Base-by-base conservation (phyloP, 2,888 invertebrate genomes). In the Drepana falcataria region DNA sequence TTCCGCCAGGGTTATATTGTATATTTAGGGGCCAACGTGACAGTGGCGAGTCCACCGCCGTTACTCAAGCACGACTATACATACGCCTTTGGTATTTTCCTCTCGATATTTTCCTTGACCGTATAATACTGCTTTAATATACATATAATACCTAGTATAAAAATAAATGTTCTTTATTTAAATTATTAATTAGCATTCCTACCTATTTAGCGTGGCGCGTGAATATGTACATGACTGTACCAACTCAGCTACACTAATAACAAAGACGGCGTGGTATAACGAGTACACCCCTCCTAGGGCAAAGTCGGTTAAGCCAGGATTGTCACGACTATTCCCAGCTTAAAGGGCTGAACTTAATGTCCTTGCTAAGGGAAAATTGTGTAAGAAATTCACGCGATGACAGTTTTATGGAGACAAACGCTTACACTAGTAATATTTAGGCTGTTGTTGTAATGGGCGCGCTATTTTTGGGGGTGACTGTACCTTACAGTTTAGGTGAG, bases 361-460 rank as follows among this genome's bases (percentile, higher is more conserved):
- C 48, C 33, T 52, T 53, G 47, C 48, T 41, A 9, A 59, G 47
- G 52, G 61, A 59, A 61, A 58, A 59, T 56, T 61, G 58, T 59
- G 58, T 59, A 51, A 59, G 53, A 59, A 61, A 60, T 61, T 60
- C 52, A 52, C 52, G 48, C 52, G 52, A 52, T 56, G 65, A 63
- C 60, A 65, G 63, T 52, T 61, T 65, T 59, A 65, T 59, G 59
- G 61, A 60, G 65, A 65, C 51, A 48, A 35, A 58, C 53, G 48
- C 59, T 55, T 33, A 49, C 48, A 51, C 59, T 56, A 56, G 59
- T 53, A 48, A 59, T 53, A 51, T 49, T 49, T 51, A 54, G 52
- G 53, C 52, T 47, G 47, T 49, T 9, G 52, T 49, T n/a, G 33
- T 33, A 47, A 41, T 48, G 5, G 5, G 21, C 33, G 33, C 3